Base-by-base conservation (phyloP, 1,140 invertebrate genomes). In the Octopus sinensis region DNA sequence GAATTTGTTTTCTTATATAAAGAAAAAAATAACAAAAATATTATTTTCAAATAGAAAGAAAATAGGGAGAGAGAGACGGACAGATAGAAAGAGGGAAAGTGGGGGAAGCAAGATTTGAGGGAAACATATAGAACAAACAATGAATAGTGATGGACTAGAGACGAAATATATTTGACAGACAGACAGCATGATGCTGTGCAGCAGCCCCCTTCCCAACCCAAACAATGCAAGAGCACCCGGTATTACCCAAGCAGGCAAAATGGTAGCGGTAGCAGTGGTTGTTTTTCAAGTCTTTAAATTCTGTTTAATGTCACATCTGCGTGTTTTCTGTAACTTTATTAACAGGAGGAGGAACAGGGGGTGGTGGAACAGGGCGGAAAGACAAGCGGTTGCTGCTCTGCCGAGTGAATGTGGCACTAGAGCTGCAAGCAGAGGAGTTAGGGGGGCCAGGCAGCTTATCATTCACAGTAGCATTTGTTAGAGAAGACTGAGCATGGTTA, bases 321-420 rank as follows among this genome's bases (percentile, higher is more conserved):
- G 76, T 77, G 43, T 77, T 53, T 53, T 77, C 76, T 4, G 76
- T 77, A 12, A 43, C 13, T 30, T 77, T 77, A 53, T 77, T 77
- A 12, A 77, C 5, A 12, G 13, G 76, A 53, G 76, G 76, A 7
- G 75, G 75, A 7, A 23, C 7, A 4, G 76, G 76, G 12, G 76
- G 76, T 43, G 76, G 76, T 30, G 23, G 5, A 13, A 13, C 13
- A 13, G 76, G 76, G 43, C 76, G 76, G 5, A 71, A 71, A 13
- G 76, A 43, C 76, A 77, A 12, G 30, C 76, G 76, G 6, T 43
- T 53, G 13, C 30, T 6, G 43, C 13, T 53, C 10, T 23, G 76
- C 5, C 76, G 76, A 77, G 12, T 77, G 13, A 77, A 77, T 6
- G 30, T 77, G 23, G 68, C 68, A 71, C 12, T 71, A 13, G 30